Evolutionary conservation across 2,797 vertebrate genomes (phyloP), one percentile per base, ranked within the genome.

Genomic region (Pyrocephalus nanus): DNA sequence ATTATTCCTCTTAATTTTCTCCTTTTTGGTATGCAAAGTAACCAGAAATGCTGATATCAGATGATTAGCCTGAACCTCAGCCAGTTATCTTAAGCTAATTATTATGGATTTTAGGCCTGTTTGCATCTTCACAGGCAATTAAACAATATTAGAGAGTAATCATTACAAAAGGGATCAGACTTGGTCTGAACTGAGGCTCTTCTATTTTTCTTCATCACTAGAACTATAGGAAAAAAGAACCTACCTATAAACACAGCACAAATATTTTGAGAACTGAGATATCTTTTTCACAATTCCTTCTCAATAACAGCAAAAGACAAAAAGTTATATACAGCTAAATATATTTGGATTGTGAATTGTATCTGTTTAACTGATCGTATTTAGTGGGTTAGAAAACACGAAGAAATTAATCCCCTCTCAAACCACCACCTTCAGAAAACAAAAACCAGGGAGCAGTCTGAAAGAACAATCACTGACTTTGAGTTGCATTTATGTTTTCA

Each of bases 121-220:
- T 93, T 93, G 38, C 90, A 78, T 96, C 90, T 96, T 96, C 93
- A 95, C 75, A 87, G 95, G 69, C 95, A 95, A 93, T 95, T 96
- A 90, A 84, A 48, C 34, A 80, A 34, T 86, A 75, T 94, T 96
- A 95, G 76, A 61, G 92, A 73, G 76, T 40, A 75, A 77, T 91
- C 71, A 78, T 90, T 94, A 27, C 45, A 89, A 85, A 72, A 77
- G 18, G 38, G 64, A 87, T 62, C 54, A 74, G 74, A 80, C 61
- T 80, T 38, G 70, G 34, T 73, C 30, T 62, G 85, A 55, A 48
- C 51, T 80, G 64, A 85, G 13, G 16, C 51, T 94, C 19, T 81
- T 82, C 3, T 34, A 80, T 90, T 81, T 83, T 91, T 79, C 53
- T 62, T 89, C 50, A 27, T 82, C 65, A 62, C 9, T 29, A 69